phyloP scores from a whole-genome alignment of 1,140 invertebrate species.

The Drosophila rufa region DNA sequence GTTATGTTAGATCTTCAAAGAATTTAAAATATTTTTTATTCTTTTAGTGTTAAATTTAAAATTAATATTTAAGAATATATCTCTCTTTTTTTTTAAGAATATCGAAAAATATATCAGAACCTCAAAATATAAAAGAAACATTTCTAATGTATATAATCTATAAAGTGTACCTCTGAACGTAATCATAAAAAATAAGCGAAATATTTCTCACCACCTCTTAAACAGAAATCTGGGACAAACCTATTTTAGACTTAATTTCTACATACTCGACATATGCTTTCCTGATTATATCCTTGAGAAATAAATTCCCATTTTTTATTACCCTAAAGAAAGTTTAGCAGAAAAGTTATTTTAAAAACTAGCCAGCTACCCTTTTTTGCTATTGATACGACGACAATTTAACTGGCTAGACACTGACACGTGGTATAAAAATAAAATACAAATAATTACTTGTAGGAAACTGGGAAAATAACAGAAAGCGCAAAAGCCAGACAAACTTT shows the following conservation, averaged over 20 bases:
- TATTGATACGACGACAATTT: conserved; percentile 28
- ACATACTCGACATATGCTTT: background rate
- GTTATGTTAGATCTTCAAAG: too few relatives aligned
- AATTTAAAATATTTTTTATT: too few relatives aligned
- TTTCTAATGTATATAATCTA: too few relatives aligned
- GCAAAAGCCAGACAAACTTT: conserved; percentile 45
- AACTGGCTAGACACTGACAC: conserved; percentile 34
- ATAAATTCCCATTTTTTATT: background rate
- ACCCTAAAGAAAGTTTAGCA: background rate
- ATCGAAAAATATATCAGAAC: background rate
- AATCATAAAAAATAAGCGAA: background rate
- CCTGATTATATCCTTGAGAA: background rate
- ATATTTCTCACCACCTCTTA: background rate
- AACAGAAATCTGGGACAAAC: background rate
- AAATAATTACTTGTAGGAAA: conserved; percentile 38
- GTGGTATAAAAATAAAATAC: conserved; percentile 39
- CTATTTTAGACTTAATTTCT: background rate
- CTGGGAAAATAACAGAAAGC: conserved; percentile 22
- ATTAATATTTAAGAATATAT: background rate
- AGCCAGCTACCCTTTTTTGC: background rate
- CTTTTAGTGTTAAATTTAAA: too few relatives aligned
- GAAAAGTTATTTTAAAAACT: conserved; percentile 13
- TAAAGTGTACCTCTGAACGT: background rate
- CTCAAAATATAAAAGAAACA: background rate
- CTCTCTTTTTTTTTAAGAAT: background rate